phyloP scores from a whole-genome alignment of 2,797 vertebrate species.

The Alectoris magna region DNA sequence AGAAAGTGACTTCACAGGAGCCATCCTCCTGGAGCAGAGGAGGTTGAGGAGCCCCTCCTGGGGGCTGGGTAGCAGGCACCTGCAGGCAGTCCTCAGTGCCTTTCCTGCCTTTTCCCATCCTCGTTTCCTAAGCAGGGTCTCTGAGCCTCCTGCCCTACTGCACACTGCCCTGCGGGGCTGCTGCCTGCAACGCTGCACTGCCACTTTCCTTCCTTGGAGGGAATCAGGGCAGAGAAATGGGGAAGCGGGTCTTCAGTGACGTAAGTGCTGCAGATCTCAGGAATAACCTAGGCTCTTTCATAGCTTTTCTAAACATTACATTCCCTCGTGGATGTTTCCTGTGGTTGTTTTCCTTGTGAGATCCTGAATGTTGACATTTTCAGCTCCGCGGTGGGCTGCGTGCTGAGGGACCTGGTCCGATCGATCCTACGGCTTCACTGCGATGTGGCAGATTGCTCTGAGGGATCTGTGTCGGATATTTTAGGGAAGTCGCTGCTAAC shows the following conservation, averaged over 20 bases:
- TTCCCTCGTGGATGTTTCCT: neutral
- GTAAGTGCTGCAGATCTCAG: constrained; percentile 3
- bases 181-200: neutral
- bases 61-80: neutral
- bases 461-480: constrained; percentile 35
- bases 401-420: neutral
- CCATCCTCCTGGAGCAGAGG: neutral
- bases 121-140: neutral
- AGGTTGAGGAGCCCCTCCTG: neutral
- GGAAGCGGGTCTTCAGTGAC: constrained; percentile 42
- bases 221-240: constrained; percentile 20
- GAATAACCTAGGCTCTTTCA: neutral
- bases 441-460: constrained; percentile 10
- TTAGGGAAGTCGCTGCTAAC: neutral
- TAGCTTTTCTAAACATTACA: neutral
- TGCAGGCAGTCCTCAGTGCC: neutral
- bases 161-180: rapidly evolving
- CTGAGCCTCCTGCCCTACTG: rapidly evolving
- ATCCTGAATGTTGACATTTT: neutral
- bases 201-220: neutral
- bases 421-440: neutral
- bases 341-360: neutral
- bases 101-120: neutral
- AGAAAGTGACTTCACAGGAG: neutral
- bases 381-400: neutral